phyloP scores from a whole-genome alignment of 2,113 vertebrate species.

The Pithys albifrons region DNA sequence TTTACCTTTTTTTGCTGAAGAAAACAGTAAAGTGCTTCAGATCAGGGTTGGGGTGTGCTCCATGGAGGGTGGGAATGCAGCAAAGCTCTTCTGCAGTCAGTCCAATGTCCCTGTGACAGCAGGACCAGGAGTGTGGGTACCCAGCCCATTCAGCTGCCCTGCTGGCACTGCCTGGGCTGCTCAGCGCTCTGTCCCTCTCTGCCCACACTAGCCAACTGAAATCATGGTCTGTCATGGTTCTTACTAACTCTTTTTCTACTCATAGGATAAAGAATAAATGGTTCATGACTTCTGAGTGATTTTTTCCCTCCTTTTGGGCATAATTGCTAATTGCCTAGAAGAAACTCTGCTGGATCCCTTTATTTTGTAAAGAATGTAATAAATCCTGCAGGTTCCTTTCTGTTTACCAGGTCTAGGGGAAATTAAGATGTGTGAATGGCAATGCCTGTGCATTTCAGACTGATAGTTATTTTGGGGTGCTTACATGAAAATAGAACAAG shows the following conservation, averaged over 20 bases:
- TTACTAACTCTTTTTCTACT: neutral
- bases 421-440: neutral
- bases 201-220: neutral
- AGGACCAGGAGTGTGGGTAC: neutral
- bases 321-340: neutral
- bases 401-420: neutral
- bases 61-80: neutral
- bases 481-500: neutral
- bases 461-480: neutral
- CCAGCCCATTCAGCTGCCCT: neutral
- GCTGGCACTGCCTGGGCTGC: neutral
- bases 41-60: neutral
- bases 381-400: neutral
- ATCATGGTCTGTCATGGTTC: neutral
- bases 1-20: neutral
- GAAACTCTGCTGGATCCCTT: neutral
- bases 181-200: neutral
- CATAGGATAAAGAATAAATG: neutral
- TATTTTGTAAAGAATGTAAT: neutral
- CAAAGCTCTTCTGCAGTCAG: neutral
- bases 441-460: neutral
- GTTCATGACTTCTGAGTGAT: neutral
- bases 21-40: neutral
- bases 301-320: neutral
- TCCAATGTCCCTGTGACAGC: too few relatives aligned